Conservation (phyloP, 2,113 vertebrate species). For the Anthoscopus minutus region DNA sequence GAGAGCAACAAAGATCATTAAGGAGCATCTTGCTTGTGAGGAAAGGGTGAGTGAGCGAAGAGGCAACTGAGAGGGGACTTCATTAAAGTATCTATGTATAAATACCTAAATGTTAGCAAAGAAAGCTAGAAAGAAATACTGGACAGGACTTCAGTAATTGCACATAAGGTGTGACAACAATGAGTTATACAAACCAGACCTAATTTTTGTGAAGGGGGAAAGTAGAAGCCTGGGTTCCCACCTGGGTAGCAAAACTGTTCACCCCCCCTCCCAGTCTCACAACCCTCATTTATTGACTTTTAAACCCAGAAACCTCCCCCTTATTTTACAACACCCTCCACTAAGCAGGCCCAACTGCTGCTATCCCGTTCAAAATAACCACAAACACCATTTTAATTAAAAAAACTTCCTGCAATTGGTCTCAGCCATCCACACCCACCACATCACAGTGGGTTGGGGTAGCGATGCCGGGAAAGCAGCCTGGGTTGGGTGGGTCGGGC, state of each 20-base stretch:
- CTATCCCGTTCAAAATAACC: neutral
- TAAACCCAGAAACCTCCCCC: neutral
- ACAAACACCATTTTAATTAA: neutral
- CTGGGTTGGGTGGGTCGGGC: neutral
- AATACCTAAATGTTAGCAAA: neutral
- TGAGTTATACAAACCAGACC: neutral
- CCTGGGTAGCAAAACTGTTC: too few species aligned
- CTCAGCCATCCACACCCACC: accelerated
- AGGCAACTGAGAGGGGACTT: neutral
- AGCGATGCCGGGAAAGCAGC: slow-evolving; percentile 59
- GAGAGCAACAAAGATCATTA: neutral
- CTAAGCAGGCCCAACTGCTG: neutral
- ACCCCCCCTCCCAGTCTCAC: neutral
- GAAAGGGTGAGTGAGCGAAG: neutral
- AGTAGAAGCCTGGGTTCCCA: neutral
- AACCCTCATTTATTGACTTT: neutral
- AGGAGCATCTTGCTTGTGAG: too few species aligned
- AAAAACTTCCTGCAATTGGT: neutral
- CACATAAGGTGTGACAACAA: too few species aligned
- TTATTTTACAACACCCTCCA: neutral
- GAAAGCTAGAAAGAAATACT: neutral
- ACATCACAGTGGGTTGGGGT: slow-evolving; percentile 18
- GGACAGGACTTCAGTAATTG: too few species aligned
- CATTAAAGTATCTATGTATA: neutral
- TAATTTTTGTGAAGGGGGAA: neutral